A percentile compares a stretch with the other conserved stretches of the same genome.
Evolutionary conservation across 2,797 vertebrate genomes (phyloP).

Genomic region (Lutra lutra): DNA sequence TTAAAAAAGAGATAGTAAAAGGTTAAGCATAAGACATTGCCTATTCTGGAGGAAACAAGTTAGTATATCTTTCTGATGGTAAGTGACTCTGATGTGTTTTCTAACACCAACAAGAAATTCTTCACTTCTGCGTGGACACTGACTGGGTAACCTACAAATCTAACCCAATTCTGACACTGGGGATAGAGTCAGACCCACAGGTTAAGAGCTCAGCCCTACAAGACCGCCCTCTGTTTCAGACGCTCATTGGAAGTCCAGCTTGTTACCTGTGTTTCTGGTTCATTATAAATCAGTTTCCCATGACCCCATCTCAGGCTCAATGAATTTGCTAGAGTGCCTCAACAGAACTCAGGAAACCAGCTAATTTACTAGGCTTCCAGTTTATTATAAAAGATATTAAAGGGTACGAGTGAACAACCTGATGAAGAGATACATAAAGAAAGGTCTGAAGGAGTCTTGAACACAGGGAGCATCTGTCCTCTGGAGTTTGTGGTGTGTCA

Average conservation of each 20-base stretch:
- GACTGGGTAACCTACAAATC: not conserved
- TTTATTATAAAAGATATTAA: not conserved
- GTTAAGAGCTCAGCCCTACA: not conserved
- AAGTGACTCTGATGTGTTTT: not conserved
- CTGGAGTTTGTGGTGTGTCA: not conserved
- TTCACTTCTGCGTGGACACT: not conserved
- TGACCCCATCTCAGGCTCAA: not conserved
- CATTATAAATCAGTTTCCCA: not conserved
- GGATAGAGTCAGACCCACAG: not conserved
- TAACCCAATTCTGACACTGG: not conserved
- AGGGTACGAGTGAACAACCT: not conserved
- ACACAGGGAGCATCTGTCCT: not conserved
- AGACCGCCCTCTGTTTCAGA: not conserved
- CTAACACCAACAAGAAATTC: not conserved
- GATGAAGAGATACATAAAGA: not conserved
- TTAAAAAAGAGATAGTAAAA: not conserved
- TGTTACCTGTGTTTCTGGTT: not conserved
- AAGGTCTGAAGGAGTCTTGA: not conserved
- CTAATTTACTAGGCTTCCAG: not conserved
- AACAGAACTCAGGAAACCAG: not conserved
- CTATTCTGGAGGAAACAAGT: not conserved
- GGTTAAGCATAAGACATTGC: not conserved
- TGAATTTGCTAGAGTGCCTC: not conserved
- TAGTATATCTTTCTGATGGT: not conserved
- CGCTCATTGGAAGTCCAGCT: not conserved